These are phyloP conservation scores for Rhabdomys dilectus DNA, from an alignment of 2,113 vertebrate species.

Conservation along the genomic window DNA sequence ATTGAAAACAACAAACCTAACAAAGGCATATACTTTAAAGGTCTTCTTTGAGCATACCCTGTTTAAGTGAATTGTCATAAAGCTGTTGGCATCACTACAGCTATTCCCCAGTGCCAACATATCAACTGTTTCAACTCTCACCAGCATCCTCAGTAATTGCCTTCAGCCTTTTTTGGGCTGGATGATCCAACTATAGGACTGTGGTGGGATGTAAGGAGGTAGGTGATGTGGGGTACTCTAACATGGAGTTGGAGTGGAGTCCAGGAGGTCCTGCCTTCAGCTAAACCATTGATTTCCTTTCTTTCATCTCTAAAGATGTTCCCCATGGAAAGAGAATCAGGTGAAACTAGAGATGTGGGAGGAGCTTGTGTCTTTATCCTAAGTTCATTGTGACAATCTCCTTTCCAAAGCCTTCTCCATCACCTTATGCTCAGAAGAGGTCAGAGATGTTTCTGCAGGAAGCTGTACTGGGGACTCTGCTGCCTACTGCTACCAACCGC, in stretches of 20 bases:
- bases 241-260: background rate
- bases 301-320: background rate
- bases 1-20: too few species aligned
- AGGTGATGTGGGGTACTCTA: background rate
- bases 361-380: too few species aligned
- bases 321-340: background rate
- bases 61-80: background rate
- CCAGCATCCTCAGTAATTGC: fast-evolving
- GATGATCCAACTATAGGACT: background rate
- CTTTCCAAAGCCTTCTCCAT: background rate
- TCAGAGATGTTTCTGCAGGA: too few species aligned
- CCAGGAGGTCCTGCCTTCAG: background rate
- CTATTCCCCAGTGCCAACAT: background rate
- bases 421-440: fast-evolving
- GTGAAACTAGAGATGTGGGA: background rate
- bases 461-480: background rate
- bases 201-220: background rate
- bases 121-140: background rate
- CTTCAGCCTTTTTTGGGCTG: fast-evolving
- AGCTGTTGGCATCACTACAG: background rate
- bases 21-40: background rate
- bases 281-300: background rate
- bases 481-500: background rate
- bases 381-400: fast-evolving
- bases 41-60: background rate